Evolutionary conservation across 2,888 invertebrate genomes (phyloP), one percentile per base, ranked within the genome.

Genomic region (Xestia xanthographa): DNA sequence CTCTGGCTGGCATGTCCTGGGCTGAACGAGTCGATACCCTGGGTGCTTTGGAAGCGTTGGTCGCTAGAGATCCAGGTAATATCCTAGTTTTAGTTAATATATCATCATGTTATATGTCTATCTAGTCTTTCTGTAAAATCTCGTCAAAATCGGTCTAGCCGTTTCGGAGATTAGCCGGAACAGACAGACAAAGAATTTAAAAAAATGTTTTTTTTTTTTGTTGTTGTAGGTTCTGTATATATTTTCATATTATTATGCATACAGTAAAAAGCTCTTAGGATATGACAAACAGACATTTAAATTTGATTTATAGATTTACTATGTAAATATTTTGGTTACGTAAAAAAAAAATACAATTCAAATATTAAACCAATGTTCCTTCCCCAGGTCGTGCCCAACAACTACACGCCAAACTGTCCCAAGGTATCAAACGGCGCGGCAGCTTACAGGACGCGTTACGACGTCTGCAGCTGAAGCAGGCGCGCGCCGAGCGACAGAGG

Each of bases 321-420:
- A 22, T 9, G 50, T 1, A 5, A 20, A 50, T 20, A 22, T 9
- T n/a, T 50, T 50, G 8, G 34, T 34, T 34, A 34, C 34, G 1
- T 34, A 34, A 34, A 34, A 34, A 34, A 34, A 34, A 34, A 34
- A 34, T 4, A 34, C 5, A 34, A 34, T 34, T 34, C 34, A 34
- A 34, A 34, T 34, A 5, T 5, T 34, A 34, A 34, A 34, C 5
- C 34, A 34, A 3, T 5, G 5, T 34, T 34, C 4, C 34, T 5
- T 34, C 34, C 34, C 97, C 97, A 86, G 98, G 99, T 38, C 97
- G 99, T 72, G 99, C 99, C 0, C 97, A 99, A 79, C 98, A 99
- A 87, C 97, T 99, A 65, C 99, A 99, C 93, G 99, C 99, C 87
- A 99, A 99, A 92, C 95, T 99, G 0, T 99, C 99, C 0, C 99